Percentiles rank a stretch among this genome's conserved stretches.
Evolutionary conservation across 1,140 invertebrate species (phyloP).

Genomic region (Probaryconus sp.): DNA sequence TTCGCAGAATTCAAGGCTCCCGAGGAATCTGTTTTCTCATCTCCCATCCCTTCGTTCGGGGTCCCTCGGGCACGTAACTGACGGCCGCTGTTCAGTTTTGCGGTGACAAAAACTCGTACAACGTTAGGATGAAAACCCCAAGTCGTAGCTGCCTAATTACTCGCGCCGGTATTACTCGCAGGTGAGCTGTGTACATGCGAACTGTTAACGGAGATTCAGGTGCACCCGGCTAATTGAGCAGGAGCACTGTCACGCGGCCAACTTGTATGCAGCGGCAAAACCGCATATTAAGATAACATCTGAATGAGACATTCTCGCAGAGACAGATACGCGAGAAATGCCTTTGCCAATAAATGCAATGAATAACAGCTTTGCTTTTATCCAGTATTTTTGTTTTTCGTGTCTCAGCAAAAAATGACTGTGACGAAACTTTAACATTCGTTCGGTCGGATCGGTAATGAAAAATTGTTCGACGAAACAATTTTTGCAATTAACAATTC

Average conservation of each 20-base stretch:
- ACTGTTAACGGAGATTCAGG: slow-evolving; percentile 46
- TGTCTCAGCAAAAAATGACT: too few species aligned
- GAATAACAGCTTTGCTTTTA: too few species aligned
- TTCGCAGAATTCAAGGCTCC: slow-evolving; percentile 40
- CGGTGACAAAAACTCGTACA: slow-evolving; percentile 52
- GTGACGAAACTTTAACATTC: too few species aligned
- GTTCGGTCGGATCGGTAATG: too few species aligned
- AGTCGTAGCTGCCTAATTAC: slow-evolving; percentile 59
- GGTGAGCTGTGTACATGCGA: slow-evolving; percentile 48
- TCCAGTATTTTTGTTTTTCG: too few species aligned
- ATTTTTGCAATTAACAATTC: slow-evolving; percentile 24
- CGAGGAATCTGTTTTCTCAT: slow-evolving; percentile 49
- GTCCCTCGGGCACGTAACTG: slow-evolving; percentile 48
- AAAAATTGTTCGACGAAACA: too few species aligned
- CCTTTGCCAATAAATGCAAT: slow-evolving; percentile 19
- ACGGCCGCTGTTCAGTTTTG: slow-evolving; percentile 41
- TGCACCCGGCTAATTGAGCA: slow-evolving; percentile 59
- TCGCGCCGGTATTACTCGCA: slow-evolving; percentile 56
- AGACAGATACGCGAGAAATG: slow-evolving; percentile 12
- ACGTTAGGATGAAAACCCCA: slow-evolving; percentile 46
- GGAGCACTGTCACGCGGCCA: slow-evolving; percentile 43
- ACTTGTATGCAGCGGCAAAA: slow-evolving; percentile 43
- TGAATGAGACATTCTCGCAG: slow-evolving; percentile 28
- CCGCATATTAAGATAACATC: slow-evolving; percentile 29
- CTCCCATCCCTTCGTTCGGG: slow-evolving; percentile 31